phyloP scores from a whole-genome alignment of 2,797 vertebrate genomes.

The Mionectes olivaceus region DNA sequence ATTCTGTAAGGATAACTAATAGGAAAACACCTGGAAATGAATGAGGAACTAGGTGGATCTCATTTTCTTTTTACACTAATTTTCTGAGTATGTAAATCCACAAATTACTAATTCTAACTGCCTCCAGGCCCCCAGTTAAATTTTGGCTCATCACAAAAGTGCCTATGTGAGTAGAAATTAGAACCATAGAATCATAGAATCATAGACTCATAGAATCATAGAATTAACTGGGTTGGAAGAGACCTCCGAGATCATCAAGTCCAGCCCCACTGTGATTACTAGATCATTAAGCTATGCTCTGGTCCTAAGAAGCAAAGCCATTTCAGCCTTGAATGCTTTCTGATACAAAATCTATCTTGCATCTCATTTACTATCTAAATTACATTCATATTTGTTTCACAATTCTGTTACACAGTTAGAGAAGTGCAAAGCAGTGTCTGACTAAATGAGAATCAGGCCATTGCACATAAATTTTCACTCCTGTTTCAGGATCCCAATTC shows the following conservation, averaged over 20 bases:
- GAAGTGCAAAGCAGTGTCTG: neutral
- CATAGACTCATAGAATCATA: too few species aligned
- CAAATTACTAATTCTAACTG: constrained; percentile 25
- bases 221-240: too few species aligned
- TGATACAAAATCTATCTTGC: constrained; percentile 45
- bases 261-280: too few species aligned
- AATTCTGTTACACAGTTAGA: neutral
- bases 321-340: constrained; percentile 15
- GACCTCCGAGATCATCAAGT: too few species aligned
- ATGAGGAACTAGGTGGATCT: neutral
- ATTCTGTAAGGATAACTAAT: neutral
- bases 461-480: neutral
- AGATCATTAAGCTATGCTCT: neutral
- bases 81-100: constrained; percentile 25
- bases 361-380: neutral
- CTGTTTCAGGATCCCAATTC: neutral
- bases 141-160: neutral
- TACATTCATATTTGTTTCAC: neutral
- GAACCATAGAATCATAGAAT: too few species aligned
- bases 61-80: neutral
- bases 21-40: neutral
- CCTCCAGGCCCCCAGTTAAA: neutral
- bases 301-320: constrained; percentile 30
- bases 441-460: neutral
- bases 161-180: neutral